Percentiles rank a stretch among this genome's conserved stretches.
Conservation (phyloP, 2,888 invertebrate genomes). For the Melangyna quadrimaculata region DNA sequence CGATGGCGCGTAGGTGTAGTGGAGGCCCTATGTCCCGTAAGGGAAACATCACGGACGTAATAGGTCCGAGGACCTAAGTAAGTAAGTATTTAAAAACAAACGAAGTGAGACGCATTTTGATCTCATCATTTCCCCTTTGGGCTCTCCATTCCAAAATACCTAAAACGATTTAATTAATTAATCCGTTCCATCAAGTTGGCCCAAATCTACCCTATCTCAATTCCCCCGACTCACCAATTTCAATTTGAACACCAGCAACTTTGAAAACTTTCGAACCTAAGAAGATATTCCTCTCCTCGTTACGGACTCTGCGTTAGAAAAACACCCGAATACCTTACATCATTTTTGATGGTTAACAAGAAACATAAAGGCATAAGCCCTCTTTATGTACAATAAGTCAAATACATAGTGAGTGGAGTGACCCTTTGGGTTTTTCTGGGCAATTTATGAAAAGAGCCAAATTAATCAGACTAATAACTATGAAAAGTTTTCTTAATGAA, state of each 20-base stretch:
- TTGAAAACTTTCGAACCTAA: conserved; percentile 40
- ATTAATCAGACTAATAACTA: conserved; percentile 82
- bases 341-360: conserved; percentile 60
- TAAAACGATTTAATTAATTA: conserved; percentile 64
- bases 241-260: conserved; percentile 21
- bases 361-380: conserved; percentile 63
- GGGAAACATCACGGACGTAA: too few relatives aligned
- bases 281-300: conserved; percentile 51
- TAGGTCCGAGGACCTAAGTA: too few relatives aligned
- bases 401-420: conserved; percentile 49
- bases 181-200: conserved; percentile 60
- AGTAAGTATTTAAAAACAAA: background rate
- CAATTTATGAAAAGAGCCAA: conserved; percentile 81
- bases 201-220: conserved; percentile 24
- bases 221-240: background rate
- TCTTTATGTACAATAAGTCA: conserved; percentile 53
- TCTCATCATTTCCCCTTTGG: background rate
- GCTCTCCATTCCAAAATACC: background rate
- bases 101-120: background rate
- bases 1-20: too few relatives aligned
- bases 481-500: conserved; percentile 81
- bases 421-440: conserved; percentile 74
- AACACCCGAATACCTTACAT: conserved; percentile 26
- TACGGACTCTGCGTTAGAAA: too few relatives aligned
- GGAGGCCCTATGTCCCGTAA: too few relatives aligned